Base-by-base conservation (phyloP, 2,797 vertebrate species). In the Sciurus carolinensis region DNA sequence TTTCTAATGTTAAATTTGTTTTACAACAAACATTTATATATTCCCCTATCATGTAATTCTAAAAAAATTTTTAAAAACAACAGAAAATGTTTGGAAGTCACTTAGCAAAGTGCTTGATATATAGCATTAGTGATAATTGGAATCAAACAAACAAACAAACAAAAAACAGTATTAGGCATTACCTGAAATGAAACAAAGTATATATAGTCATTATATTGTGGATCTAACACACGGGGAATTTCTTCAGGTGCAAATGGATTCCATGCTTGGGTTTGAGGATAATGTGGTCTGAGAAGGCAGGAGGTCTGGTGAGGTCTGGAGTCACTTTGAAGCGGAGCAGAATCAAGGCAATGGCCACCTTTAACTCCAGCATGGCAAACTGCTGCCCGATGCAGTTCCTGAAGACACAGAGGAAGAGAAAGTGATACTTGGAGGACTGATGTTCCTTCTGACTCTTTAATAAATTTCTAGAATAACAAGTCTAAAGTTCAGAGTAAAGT, bases 321-420 rank as follows among this genome's bases (percentile, higher is more conserved):
- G 94, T 91, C 93, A 99, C 98, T 62, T 98, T 18, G 50, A 99
- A 99, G 85, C 73, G 98, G 84, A 98, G 99, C 87, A 99, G 98
- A 1, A 98, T 99, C 97, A 99, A 81, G 5, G 99, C 99, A 1
- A 98, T 96, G 0, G 98, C 98, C 88, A 99, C 99, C 97, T 99
- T 99, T 96, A 99, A 93, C 98, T 99, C 99, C 0, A 98, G 99
- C 99, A 99, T 99, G 96, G 99, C 99, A 87, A 99, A 99, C 92
- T 98, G 99, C 98, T 99, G 99, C 86, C 99, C 99, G 0, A 99
- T 99, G 98, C 99, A 99, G 98, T 99, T 99, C 98, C 99, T 99
- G 97, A 2, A 96, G 82, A 97, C 10, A 97, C 1, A 3, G 20
- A 28, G 52, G 87, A 54, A 94, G 57, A 36, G 54, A 44, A 80